phyloP scores from a whole-genome alignment of 2,113 vertebrate species.

The Elachura formosa region DNA sequence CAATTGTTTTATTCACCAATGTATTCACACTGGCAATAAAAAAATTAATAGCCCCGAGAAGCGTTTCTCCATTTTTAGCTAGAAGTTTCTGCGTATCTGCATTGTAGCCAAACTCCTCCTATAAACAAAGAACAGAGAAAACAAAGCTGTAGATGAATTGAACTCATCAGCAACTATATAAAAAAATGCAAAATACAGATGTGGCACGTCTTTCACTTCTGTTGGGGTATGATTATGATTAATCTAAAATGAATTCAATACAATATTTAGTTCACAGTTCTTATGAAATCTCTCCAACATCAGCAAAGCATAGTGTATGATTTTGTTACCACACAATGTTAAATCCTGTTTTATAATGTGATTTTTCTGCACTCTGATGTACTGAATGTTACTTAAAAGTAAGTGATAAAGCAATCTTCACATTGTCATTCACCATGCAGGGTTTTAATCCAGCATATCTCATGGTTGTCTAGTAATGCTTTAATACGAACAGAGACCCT shows the following conservation, averaged over 20 bases:
- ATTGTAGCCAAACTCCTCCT: conserved; percentile 99
- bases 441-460: background rate
- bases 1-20: conserved; percentile 96
- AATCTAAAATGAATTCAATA: background rate
- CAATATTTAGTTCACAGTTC: background rate
- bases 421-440: background rate
- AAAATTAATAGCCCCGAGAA: conserved; percentile 93
- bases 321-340: background rate
- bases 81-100: conserved; percentile 96
- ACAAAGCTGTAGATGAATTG: conserved; percentile 24
- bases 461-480: background rate
- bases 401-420: background rate
- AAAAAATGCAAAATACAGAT: background rate
- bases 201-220: background rate
- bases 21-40: conserved; percentile 95
- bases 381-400: background rate
- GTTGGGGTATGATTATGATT: background rate
- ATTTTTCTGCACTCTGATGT: background rate
- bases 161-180: conserved; percentile 6
- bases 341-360: background rate
- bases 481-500: background rate
- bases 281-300: background rate
- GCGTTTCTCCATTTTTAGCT: conserved; percentile 95
- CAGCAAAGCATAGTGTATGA: background rate
- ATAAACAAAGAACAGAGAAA: conserved; percentile 61